Evolutionary conservation across 2,888 invertebrate genomes (phyloP), one percentile per base, ranked within the genome.

Genomic region (Ophraella communa): DNA sequence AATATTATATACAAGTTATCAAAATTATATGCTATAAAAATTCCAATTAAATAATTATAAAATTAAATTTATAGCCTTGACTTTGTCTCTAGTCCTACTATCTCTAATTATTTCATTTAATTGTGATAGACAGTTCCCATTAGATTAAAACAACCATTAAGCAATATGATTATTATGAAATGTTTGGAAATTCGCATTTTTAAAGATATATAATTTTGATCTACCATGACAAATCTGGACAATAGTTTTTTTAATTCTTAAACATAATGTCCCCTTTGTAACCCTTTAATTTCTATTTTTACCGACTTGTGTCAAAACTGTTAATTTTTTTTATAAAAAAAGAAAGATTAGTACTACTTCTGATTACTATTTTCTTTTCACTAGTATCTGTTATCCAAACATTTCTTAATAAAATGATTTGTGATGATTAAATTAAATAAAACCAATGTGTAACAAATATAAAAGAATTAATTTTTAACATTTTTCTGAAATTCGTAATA

Each of bases 71-170:
- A 11, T 21, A 14, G 8, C 4, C 1, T n/a, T 3, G 4, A 21
- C 11, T 45, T 45, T 45, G 21, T 45, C 21, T 45, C 45, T 45
- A 45, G n/a, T 20, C 20, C 20, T 7, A 21, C 11, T 45, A 10
- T 3, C n/a, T n/a, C 11, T 8, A 14, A 51, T 23, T 11, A 49
- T 14, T 27, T 51, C 23, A 51, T 51, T 51, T 8, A 51, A 51
- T 51, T 51, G 23, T 51, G 49, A 51, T 8, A 51, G 49, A 51
- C 49, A 51, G 27, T 51, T 17, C 49, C 49, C 17, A 39, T 14
- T 39, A 39, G 14, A 39, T 4, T 21, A 1, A 21, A 20, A 45
- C 18, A n/a, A n/a, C 10, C 2, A 21, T 20, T 20, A 45, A 45
- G 21, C 45, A 21, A 45, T 11, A 45, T 45, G 45, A 45, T 21